phyloP scores from a whole-genome alignment of 2,888 invertebrate genomes.

The Lasioglossum marginatum region DNA sequence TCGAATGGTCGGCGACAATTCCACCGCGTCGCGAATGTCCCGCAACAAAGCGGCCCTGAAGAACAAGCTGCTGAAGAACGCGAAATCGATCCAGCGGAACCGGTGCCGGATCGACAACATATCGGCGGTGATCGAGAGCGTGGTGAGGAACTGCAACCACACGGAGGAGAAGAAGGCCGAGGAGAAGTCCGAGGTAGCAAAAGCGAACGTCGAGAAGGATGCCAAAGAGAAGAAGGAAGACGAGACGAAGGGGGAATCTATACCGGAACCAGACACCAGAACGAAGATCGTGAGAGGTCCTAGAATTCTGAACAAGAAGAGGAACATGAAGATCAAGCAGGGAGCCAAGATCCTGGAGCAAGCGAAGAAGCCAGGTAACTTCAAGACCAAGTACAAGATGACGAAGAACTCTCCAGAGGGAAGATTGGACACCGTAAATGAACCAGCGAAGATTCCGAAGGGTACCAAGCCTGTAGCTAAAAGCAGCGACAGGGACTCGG shows the following conservation, averaged over 20 bases:
- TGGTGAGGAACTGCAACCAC: slow-evolving; percentile 65
- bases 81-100: slow-evolving; percentile 81
- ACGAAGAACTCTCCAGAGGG: slow-evolving; percentile 29
- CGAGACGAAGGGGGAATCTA: background rate
- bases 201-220: slow-evolving; percentile 34
- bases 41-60: slow-evolving; percentile 79
- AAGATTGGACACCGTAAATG: slow-evolving; percentile 11
- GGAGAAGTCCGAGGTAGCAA: slow-evolving; percentile 5
- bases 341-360: slow-evolving; percentile 32
- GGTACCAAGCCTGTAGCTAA: slow-evolving; percentile 18
- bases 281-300: slow-evolving; percentile 65
- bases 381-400: slow-evolving; percentile 26
- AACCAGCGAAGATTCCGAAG: slow-evolving; percentile 28
- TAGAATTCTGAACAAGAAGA: slow-evolving; percentile 75
- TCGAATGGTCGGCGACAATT: slow-evolving; percentile 72
- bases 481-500: slow-evolving; percentile 13
- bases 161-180: slow-evolving; percentile 36
- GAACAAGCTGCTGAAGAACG: slow-evolving; percentile 82
- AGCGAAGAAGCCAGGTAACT: slow-evolving; percentile 11
- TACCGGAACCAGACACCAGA: slow-evolving; percentile 17
- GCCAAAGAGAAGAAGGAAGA: slow-evolving; percentile 53
- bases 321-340: slow-evolving; percentile 74
- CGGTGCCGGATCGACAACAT: slow-evolving; percentile 79
- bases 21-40: slow-evolving; percentile 72
- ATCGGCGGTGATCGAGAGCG: slow-evolving; percentile 79